These are phyloP conservation scores for Hemiprocne comata DNA, from an alignment of 2,113 vertebrate genomes.

Conservation along the genomic window DNA sequence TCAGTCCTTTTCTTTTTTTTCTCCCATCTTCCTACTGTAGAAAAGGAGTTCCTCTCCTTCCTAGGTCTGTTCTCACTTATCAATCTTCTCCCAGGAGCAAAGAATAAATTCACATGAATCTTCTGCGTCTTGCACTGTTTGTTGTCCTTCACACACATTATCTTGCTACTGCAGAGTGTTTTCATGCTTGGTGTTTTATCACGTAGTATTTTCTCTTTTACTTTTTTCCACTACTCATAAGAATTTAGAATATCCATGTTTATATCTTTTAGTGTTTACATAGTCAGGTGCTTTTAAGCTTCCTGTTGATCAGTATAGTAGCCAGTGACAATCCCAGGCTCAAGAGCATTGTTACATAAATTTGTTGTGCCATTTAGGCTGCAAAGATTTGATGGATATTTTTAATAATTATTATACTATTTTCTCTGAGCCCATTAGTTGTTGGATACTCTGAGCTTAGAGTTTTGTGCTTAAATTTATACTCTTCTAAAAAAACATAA, in stretches of 20 bases:
- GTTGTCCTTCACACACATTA: background rate
- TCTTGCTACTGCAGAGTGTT: background rate
- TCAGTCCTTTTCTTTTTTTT: too few species aligned
- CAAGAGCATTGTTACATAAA: background rate
- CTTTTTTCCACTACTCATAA: background rate
- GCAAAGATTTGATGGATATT: background rate
- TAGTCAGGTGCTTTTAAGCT: background rate
- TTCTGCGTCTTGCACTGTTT: background rate
- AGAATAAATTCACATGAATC: background rate
- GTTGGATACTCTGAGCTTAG: background rate
- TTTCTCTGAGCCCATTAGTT: background rate
- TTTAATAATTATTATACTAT: background rate
- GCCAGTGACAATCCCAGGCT: background rate
- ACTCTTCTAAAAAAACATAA: background rate
- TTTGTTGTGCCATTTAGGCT: background rate
- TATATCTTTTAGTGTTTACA: background rate
- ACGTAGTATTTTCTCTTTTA: background rate
- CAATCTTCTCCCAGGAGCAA: background rate
- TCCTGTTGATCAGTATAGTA: background rate
- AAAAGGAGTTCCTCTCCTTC: background rate
- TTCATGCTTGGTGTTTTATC: fast-evolving
- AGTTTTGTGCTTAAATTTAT: background rate
- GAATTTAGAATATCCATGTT: background rate
- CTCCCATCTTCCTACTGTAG: background rate
- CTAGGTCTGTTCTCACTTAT: background rate